phyloP scores from a whole-genome alignment of 2,888 invertebrate species.

The Eucera pruinosa region DNA sequence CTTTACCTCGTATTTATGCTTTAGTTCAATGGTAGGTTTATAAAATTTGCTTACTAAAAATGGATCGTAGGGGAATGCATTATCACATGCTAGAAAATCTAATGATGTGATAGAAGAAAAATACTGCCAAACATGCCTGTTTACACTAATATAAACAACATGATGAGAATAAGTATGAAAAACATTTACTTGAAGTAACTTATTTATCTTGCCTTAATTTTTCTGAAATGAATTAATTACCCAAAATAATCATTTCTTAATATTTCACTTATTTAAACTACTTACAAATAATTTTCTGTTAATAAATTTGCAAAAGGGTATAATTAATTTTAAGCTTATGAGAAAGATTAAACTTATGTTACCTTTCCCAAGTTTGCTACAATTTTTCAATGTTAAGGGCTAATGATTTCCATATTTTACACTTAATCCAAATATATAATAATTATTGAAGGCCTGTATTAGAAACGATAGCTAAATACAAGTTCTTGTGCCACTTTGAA shows the following conservation, averaged over 20 bases:
- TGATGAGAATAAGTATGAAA: conserved; percentile 39
- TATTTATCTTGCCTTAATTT: conserved; percentile 6
- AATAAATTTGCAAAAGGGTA: conserved; percentile 15
- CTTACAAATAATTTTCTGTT: conserved; percentile 18
- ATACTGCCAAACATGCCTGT: conserved; percentile 70
- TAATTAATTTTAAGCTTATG: conserved; percentile 3
- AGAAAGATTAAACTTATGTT: conserved; percentile 28
- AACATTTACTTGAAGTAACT: conserved; percentile 28
- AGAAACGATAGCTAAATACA: conserved; percentile 49
- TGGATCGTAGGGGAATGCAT: conserved; percentile 47
- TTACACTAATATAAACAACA: conserved; percentile 63
- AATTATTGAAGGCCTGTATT: conserved; percentile 32
- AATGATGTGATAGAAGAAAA: conserved; percentile 60
- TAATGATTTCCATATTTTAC: conserved; percentile 33
- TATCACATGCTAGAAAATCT: conserved; percentile 67
- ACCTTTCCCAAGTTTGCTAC: conserved; percentile 32
- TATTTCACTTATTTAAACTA: conserved; percentile 23
- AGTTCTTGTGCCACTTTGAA: conserved; percentile 58
- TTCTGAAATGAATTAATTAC: conserved; percentile 17
- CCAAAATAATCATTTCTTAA: conserved; percentile 21
- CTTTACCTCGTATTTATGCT: conserved; percentile 30
- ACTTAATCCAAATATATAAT: conserved; percentile 37
- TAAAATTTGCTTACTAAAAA: conserved; percentile 32
- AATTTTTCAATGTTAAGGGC: conserved; percentile 20
- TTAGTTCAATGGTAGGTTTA: conserved; percentile 18